phyloP scores from a whole-genome alignment of 2,797 vertebrate species.

The Yasuhikotakia modesta region DNA sequence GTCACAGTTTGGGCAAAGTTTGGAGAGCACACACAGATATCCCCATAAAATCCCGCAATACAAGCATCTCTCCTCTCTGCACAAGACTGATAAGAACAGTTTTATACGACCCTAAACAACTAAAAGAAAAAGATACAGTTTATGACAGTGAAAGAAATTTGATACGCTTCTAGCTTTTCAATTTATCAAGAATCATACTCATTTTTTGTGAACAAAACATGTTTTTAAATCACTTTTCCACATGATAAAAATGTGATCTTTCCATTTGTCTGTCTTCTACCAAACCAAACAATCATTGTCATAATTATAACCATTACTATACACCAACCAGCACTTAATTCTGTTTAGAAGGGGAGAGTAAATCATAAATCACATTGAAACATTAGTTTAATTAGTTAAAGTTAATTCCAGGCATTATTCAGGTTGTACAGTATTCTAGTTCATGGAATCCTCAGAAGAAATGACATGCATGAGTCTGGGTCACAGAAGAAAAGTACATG shows the following conservation, averaged over 20 bases:
- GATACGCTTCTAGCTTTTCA: not conserved
- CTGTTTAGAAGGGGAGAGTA: slow-evolving; percentile 40
- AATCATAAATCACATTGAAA: slow-evolving; percentile 36
- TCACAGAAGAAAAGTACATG: slow-evolving; percentile 20
- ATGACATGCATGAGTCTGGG: slow-evolving; percentile 28
- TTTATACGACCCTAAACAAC: not conserved
- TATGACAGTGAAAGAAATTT: not conserved
- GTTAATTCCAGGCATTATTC: slow-evolving; percentile 23
- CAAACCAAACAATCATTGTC: slow-evolving; percentile 28
- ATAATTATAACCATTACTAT: slow-evolving; percentile 51
- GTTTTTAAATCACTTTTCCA: slow-evolving; percentile 7
- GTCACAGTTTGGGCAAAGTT: slow-evolving; percentile 7
- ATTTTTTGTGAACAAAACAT: not conserved
- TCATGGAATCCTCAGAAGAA: slow-evolving; percentile 36
- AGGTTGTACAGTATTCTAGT: slow-evolving; percentile 26
- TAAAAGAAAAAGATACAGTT: slow-evolving; percentile 18
- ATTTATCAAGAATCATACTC: not conserved
- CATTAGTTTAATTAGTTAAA: slow-evolving; percentile 27
- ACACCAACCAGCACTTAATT: slow-evolving; percentile 44
- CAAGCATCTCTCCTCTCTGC: slow-evolving; percentile 16
- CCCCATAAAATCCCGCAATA: not conserved
- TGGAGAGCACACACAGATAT: slow-evolving; percentile 4
- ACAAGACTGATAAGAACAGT: slow-evolving; percentile 14
- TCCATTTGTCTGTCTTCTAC: slow-evolving; percentile 17
- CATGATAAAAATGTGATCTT: slow-evolving; percentile 13